Evolutionary conservation across 2,888 invertebrate genomes (phyloP).

Genomic region (Andricus quercusramuli): DNA sequence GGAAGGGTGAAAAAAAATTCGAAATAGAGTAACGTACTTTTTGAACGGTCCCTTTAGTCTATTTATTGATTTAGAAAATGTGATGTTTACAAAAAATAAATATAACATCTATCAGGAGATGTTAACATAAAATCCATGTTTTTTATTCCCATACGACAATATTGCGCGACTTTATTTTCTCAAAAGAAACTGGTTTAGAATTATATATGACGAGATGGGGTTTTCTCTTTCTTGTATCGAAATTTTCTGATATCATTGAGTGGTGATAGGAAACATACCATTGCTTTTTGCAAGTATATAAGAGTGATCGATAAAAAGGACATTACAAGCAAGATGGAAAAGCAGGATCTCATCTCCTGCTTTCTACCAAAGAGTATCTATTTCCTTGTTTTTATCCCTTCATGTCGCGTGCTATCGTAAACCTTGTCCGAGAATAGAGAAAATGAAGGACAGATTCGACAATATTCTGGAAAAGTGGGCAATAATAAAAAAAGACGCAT

Average conservation of each 20-base stretch:
- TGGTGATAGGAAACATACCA: too few relatives aligned
- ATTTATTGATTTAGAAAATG: too few relatives aligned
- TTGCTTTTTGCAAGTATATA: neutral
- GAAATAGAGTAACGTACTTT: too few relatives aligned
- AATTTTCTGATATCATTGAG: too few relatives aligned
- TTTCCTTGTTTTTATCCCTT: slow-evolving; percentile 2
- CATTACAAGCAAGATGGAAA: neutral
- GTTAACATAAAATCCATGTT: neutral
- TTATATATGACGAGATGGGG: neutral
- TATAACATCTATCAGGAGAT: neutral
- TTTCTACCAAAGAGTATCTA: slow-evolving; percentile 6
- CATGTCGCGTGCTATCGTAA: neutral
- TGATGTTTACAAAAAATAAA: too few relatives aligned
- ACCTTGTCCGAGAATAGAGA: neutral
- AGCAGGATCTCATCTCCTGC: neutral
- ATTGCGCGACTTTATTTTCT: neutral
- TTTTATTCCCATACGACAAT: neutral
- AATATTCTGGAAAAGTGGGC: neutral
- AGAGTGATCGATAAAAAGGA: neutral
- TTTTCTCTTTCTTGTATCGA: neutral
- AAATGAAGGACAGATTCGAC: neutral
- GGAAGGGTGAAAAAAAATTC: too few relatives aligned
- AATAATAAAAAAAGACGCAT: neutral
- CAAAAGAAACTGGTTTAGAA: neutral
- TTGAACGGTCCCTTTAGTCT: too few relatives aligned